Evolutionary conservation across 2,797 vertebrate species (phyloP), one percentile per base, ranked within the genome.

Genomic region (Xenentodon cancila): DNA sequence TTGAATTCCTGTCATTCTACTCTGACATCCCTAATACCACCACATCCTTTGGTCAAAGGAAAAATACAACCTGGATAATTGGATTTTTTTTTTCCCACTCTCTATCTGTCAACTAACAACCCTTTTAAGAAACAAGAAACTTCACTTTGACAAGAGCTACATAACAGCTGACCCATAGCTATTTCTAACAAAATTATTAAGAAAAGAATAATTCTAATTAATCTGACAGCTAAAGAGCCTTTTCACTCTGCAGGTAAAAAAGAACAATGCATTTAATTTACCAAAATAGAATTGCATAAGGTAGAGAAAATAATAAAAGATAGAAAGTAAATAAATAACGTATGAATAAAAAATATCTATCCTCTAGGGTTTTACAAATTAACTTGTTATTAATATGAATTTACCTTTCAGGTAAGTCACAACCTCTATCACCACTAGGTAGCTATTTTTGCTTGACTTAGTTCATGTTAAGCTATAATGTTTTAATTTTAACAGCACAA

Each of bases 1-100:
- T 65, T 74, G 79, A 84, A 79, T 80, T 77, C 64, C 65, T 77
- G 70, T 88, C 90, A 83, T 89, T 90, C 86, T 79, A 60, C 73
- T 72, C 70, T 82, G 89, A 86, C 89, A 86, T 80, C 58, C 75
- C 73, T 83, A 74, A 42, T 79, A 71, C 59, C 68, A 71, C 57
- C 64, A 66, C 60, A 66, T 44, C 69, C 77, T 85, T 74, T 65
- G 77, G 71, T 66, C 70, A 79, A 84, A 59, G 82, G 53, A 83
- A 68, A 87, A 88, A 85, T 81, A 83, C 78, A 84, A 73, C 81
- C 19, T 22, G 59, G 71, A 78, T 90, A 91, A 90, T 87, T 92
- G 74, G 82, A 71, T 68, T 69, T 80, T 75, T 59, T 5, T 42
- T 52, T 75, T 62, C 47, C 58, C 62, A 48, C 59, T 57, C 61